Evolutionary conservation across 2,797 vertebrate species (phyloP).

Genomic region (Hirundo rustica): DNA sequence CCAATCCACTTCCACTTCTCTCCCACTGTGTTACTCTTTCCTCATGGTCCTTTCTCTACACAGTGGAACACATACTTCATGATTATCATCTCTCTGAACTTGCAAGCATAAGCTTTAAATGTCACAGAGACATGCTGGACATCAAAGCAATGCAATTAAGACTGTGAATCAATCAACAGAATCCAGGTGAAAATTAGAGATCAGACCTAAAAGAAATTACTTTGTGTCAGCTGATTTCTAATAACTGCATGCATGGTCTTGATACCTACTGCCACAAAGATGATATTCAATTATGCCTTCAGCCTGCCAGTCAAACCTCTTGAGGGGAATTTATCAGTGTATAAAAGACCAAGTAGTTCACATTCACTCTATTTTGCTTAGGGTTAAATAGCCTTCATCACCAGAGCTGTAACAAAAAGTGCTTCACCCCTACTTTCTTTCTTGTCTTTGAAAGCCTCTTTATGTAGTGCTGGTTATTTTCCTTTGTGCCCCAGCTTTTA

Average conservation of each 20-base stretch:
- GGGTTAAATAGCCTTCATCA: slow-evolving; percentile 20
- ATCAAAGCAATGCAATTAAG: slow-evolving; percentile 2
- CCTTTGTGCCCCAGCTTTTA: slow-evolving; percentile 2
- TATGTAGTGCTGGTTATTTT: not conserved
- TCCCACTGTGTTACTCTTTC: not conserved
- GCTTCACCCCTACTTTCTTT: not conserved
- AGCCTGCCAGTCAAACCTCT: not conserved
- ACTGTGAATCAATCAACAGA: not conserved
- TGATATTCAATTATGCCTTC: not conserved
- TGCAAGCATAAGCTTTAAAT: not conserved
- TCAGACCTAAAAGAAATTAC: not conserved
- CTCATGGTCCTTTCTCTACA: not conserved
- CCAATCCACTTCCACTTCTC: not conserved
- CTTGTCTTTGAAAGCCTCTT: slow-evolving; percentile 11
- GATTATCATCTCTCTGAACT: not conserved
- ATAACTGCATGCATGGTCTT: not conserved
- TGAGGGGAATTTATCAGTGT: not conserved
- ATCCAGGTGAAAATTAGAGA: slow-evolving; percentile 3
- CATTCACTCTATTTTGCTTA: slow-evolving; percentile 2
- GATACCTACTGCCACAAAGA: not conserved
- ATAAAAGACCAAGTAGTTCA: not conserved
- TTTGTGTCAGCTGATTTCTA: not conserved
- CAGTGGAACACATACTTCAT: not conserved
- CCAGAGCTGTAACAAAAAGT: not conserved
- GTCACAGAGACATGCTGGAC: not conserved